A percentile compares a stretch with the other conserved stretches of the same genome.
phyloP scores from a whole-genome alignment of 2,113 vertebrate genomes.

The Pygoscelis adeliae region DNA sequence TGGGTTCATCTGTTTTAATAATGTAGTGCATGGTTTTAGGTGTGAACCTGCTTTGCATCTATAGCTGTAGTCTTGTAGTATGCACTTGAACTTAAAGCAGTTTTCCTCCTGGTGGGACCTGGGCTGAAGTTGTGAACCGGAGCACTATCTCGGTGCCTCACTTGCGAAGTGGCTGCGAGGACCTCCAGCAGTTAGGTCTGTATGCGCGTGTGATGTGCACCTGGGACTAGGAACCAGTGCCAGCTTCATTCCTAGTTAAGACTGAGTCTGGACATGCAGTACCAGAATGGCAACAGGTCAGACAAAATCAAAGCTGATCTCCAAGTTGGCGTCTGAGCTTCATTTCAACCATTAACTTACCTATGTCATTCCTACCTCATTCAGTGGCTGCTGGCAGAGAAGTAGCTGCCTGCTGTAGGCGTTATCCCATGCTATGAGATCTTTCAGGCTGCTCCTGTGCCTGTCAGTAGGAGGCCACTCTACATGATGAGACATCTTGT shows the following conservation, averaged over 20 bases:
- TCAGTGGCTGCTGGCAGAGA: not conserved
- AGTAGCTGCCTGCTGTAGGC: not conserved
- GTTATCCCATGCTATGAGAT: not conserved
- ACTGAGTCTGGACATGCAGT: not conserved
- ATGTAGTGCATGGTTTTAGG: not conserved
- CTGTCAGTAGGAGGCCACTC: not conserved
- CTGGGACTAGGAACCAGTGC: not conserved
- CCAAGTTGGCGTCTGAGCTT: not conserved
- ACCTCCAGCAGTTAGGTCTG: not conserved
- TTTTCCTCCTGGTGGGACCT: not conserved
- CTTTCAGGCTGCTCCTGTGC: not conserved
- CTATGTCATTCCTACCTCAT: not conserved
- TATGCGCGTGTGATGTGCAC: rapidly evolving
- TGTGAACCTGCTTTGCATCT: not conserved
- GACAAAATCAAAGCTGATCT: not conserved
- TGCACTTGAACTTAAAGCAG: not conserved
- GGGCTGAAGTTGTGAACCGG: not conserved
- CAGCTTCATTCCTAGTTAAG: not conserved
- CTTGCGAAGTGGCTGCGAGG: rapidly evolving
- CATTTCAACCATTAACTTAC: not conserved
- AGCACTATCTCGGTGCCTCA: rapidly evolving
- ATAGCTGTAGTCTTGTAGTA: not conserved
- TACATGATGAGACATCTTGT: not conserved
- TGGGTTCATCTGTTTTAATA: not conserved
- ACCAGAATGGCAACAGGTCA: not conserved